Evolutionary conservation across 2,113 vertebrate species (phyloP).

Genomic region (Gymnogyps californianus): DNA sequence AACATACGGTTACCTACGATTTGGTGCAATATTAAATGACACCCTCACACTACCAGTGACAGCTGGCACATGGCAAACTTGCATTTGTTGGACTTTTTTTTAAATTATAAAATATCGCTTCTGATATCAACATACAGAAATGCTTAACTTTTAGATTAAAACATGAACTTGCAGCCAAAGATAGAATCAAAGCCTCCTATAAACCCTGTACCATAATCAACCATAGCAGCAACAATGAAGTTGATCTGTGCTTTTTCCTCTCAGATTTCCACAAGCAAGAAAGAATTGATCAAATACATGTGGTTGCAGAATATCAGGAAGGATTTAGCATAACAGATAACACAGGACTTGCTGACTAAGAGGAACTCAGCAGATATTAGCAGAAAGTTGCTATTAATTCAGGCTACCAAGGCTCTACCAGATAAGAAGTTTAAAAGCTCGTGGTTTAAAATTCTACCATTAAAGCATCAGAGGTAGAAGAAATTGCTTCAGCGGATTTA

Average conservation of each 20-base stretch:
- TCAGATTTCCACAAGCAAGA: neutral
- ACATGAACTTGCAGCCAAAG: neutral
- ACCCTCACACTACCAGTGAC: accelerated
- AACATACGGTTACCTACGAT: accelerated
- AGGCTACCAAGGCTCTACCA: constrained; percentile 4
- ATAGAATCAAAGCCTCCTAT: neutral
- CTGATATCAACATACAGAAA: neutral
- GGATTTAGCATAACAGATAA: neutral
- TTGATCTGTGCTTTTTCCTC: neutral
- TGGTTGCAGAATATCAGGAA: neutral
- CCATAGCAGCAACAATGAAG: neutral
- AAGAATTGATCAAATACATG: neutral
- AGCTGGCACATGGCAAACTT: neutral
- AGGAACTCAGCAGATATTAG: neutral
- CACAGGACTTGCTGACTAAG: constrained; percentile 11
- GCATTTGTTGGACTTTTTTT: neutral
- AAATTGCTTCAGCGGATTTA: neutral
- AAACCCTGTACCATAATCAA: neutral
- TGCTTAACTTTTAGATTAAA: neutral
- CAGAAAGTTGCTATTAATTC: constrained; percentile 13
- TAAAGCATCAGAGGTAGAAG: neutral
- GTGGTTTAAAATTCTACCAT: neutral
- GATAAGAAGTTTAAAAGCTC: constrained; percentile 34
- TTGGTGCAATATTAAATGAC: accelerated
- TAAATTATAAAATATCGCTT: neutral